Evolutionary conservation across 2,888 invertebrate genomes (phyloP), one percentile per base, ranked within the genome.

Genomic region (Drosophila setosimentum): DNA sequence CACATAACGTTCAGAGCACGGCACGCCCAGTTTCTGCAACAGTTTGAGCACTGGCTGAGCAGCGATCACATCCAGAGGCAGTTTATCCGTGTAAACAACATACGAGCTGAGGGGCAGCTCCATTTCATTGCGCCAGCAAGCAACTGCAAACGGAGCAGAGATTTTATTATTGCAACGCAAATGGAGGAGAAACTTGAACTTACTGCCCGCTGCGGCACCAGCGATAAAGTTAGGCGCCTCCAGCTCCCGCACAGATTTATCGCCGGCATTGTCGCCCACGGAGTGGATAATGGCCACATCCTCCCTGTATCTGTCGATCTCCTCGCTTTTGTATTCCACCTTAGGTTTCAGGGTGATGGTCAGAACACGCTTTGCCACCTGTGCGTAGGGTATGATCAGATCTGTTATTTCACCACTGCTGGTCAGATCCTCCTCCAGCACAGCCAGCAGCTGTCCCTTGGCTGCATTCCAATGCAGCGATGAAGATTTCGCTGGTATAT

Each of bases 211-310:
- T 49, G 91, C 88, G 2, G 91, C 89, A 3, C 93, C 93, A 0
- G 90, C 90, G 59, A 93, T 91, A 42, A 93, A 93, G 73, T 93
- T 93, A 1, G 93, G 93, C 13, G 91, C 80, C 65, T 93, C 91
- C n/a, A 93, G 66, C 8, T 90, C 83, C 8, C 79, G 67, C 0
- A 90, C 59, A n/a, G 48, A 21, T 16, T 64, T 72, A 37, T 82
- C 72, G 18, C 80, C 65, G 11, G 77, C 60, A 21, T 77, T 68
- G 0, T 87, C 86, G 7, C 91, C 91, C 1, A 93, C 86, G 1
- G 86, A 89, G 13, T 91, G 85, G 3, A 92, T 64, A 45, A 93
- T 91, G 6, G 91, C 89, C 27, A 91, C 86, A 51, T 90, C 88
- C 45, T 92, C 91, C 18, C 78, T 76, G n/a, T 89, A 81, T 16